Base-by-base conservation (phyloP, 2,113 vertebrate species). In the Leucopsar rothschildi region DNA sequence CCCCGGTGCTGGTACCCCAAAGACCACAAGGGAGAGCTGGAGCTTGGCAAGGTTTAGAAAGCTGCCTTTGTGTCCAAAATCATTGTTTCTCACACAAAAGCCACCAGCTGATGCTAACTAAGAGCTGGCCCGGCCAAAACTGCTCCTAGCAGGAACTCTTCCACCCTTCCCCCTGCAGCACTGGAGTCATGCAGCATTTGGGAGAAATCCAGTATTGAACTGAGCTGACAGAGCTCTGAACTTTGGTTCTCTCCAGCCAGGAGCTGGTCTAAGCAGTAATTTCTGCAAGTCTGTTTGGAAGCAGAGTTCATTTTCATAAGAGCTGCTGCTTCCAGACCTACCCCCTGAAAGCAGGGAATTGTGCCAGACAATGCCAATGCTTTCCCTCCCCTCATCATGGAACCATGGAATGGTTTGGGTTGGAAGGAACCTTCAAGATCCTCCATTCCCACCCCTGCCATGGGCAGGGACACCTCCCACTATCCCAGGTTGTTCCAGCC, bases 401-500 rank as follows among this genome's bases (percentile, higher is more conserved):
- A 39, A 28, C 23, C 12, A 17, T 7, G 28, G 39, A 45, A n/a
- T 35, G 45, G 6, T 29, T 33, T 8, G n/a, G 45, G 19, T 6
- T 59, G 53, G 78, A n/a, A 73, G 20, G 16, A 13, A 60, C 61
- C 28, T 40, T n/a, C 39, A 18, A 45, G 19, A 28, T 11, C 28
- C 13, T 39, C 19, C 33, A 28, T 7, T 52, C 0, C 77, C 44
- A 19, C 8, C 57, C 24, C 31, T 47, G 31, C 50, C 50, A 44
- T 28, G 33, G 35, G 11, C 50, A 65, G 49, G 50, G 27, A 57
- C 44, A 37, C 8, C 22, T 73, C 1, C 37, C 68, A 57, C 33
- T 2, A 0, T 23, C 15, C 60, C 77, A 66, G 33, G 33, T 0
- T 52, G 23, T 20, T 66, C 44, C 68, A 81, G 0, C 28, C 33